Base-by-base conservation (phyloP, 2,797 vertebrate species). In the Chelmon rostratus region DNA sequence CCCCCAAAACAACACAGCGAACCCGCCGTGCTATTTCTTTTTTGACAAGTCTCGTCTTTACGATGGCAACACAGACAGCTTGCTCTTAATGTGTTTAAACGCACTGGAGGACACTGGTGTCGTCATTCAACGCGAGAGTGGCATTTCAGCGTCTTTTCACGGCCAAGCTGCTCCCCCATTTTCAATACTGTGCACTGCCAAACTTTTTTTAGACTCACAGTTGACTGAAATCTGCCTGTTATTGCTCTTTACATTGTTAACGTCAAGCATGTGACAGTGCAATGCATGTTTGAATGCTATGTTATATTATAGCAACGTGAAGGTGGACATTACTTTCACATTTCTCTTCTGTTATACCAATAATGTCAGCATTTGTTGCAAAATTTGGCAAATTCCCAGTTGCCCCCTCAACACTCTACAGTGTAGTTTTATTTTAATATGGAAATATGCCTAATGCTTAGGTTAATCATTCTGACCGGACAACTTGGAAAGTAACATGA, bases 1-100 rank as follows among this genome's bases (percentile, higher is more conserved):
- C 77, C 62, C 73, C 53, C 67, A 35, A 87, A 92, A 92, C 89
- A 91, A 87, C 87, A 87, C 83, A 4, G 66, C 79, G 66, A 81
- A 86, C 61, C 71, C 42, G 68, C 61, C 73, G 35, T 53, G 83
- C 77, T 89, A 70, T 86, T 89, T 84, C 49, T 53, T 56, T 85
- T 76, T 61, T 82, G 73, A 84, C 66, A 50, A 65, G 75, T 71
- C 47, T 82, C 53, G 35, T 78, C 63, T 86, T 79, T 42, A 71
- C 21, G 40, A 42, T 67, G 8, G 2, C 33, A n/a, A 12, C 13
- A 40, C 9, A 61, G 5, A 58, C 63, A 56, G 72, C 53, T 64
- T 23, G 33, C 31, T 56, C 8, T 46, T 0, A 10, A 8, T 46
- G 61, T 42, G 6, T 47, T 23, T 38, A 21, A 56, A 61, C 31